Conservation (phyloP, 1,140 invertebrate genomes). For the Trachelipus rathkii region DNA sequence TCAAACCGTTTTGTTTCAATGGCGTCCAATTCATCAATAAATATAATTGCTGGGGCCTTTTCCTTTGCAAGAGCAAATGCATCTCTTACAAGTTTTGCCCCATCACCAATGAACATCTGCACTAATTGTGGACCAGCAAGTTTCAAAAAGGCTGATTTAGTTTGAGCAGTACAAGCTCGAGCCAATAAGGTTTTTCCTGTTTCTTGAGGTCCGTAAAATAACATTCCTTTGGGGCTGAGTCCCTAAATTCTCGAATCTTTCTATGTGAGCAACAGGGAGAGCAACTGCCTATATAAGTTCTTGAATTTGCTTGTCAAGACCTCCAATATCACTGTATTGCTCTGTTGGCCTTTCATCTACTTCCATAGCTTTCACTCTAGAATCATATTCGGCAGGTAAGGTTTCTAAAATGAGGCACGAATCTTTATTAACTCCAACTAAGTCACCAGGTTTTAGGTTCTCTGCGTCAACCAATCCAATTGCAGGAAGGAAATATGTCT, state of each 20-base stretch:
- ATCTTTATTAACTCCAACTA: conserved; percentile 99
- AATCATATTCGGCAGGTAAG: conserved; percentile 96
- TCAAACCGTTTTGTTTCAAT: conserved; percentile 92
- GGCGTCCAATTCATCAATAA: conserved; percentile 99
- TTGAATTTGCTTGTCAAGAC: conserved; percentile 96
- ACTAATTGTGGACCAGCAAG: conserved; percentile 97
- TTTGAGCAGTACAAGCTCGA: conserved; percentile 97
- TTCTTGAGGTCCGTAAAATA: conserved; percentile 92
- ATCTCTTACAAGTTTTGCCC: conserved; percentile 95
- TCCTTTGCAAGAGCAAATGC: conserved; percentile 99
- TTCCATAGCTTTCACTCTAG: conserved; percentile 98
- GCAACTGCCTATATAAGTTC: conserved; percentile 96
- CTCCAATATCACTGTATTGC: conserved; percentile 99
- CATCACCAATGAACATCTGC: conserved; percentile 98
- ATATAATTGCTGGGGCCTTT: conserved; percentile 98
- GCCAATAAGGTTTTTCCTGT: conserved; percentile 93
- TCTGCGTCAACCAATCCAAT: conserved; percentile 97
- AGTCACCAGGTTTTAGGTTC: conserved; percentile 92
- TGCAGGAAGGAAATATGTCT: conserved; percentile 97
- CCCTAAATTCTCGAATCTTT: conserved; percentile 93
- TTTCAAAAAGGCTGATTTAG: conserved; percentile 94
- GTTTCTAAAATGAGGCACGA: conserved; percentile 98
- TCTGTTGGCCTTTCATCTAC: conserved; percentile 98
- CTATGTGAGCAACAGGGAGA: conserved; percentile 98
- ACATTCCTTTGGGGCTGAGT: conserved; percentile 97